Conservation (phyloP, 2,888 invertebrate species). For the Dryococelus australis region DNA sequence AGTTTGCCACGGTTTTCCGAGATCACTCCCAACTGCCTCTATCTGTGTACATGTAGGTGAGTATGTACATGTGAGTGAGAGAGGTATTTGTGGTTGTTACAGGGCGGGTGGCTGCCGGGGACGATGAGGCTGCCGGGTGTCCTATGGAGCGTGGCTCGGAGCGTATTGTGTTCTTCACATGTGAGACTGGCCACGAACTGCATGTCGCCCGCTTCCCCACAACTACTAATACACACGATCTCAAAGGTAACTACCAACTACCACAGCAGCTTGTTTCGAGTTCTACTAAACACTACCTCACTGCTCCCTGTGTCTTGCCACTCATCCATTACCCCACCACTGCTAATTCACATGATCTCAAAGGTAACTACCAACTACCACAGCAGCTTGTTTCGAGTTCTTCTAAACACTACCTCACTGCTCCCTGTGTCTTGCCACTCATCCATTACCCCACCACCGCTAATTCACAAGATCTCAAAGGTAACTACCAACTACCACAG, state of each 20-base stretch:
- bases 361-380: conserved; percentile 34
- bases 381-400: too few species aligned
- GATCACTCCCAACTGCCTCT: too few species aligned
- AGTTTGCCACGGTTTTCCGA: too few species aligned
- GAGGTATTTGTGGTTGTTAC: too few species aligned
- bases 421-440: too few species aligned
- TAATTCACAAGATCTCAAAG: conserved; percentile 42
- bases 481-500: conserved; percentile 24
- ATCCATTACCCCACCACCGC: conserved; percentile 34
- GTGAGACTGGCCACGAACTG: conserved; percentile 30
- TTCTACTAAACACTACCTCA: too few species aligned
- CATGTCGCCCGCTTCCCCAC: conserved; percentile 39
- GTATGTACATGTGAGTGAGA: too few species aligned
- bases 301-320: too few species aligned
- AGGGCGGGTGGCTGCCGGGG: conserved; percentile 25
- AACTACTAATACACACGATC: conserved; percentile 37
- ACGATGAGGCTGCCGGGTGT: conserved; percentile 31
- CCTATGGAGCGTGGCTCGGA: conserved; percentile 24
- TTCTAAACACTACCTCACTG: too few species aligned
- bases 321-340: too few species aligned
- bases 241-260: conserved; percentile 39
- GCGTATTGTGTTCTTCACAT: conserved; percentile 38
- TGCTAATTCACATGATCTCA: conserved; percentile 40
- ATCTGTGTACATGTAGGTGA: too few species aligned
- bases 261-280: background rate